Evolutionary conservation across 1,140 invertebrate genomes (phyloP), one percentile per base, ranked within the genome.

Genomic region (Musca vetustissima): DNA sequence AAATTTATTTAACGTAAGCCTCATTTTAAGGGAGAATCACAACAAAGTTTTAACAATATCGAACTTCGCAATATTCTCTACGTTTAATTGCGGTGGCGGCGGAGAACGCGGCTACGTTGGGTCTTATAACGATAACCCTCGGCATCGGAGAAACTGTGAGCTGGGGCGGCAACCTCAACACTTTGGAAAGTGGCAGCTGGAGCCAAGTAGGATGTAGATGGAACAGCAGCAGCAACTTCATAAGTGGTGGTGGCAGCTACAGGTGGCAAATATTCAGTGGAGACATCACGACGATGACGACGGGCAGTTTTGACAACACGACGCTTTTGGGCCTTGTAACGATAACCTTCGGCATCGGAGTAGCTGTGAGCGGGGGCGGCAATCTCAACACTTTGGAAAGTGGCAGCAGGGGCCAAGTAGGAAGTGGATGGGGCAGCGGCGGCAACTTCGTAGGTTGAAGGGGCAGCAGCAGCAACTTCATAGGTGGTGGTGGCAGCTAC

Each of bases 371-470:
- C 36, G 1, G 36, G 36, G 11, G 36, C 49, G 25, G 19, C 36
- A 43, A 43, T 2, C 13, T 43, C 36, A 43, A 13, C 36, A 2
- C 6, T 43, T 11, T 43, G 22, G 13, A 19, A 49, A 43, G 43
- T 21, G 32, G 65, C 61, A 32, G 61, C 65, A 2, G 71, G 25
- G 19, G 67, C 48, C 13, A 66, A 52, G 69, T 73, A 73, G 4
- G 57, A 61, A 1, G 53, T 59, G 32, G 19, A 66, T 64, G 53
- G 55, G 11, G 50, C 61, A n/a, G 49, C 71, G 0, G 73, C 72
- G 7, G 66, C 71, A 1, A 72, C 69, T 19, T 71, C 8, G 69
- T 71, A 14, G 59, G 43, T 48, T 25, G 48, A 4, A 43, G 9
- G 7, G 66, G 66, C 48, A 70, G 48, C 36, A 11, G 28, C 52